phyloP scores from a whole-genome alignment of 1,140 invertebrate genomes.

The Acyrthosiphon pisum region DNA sequence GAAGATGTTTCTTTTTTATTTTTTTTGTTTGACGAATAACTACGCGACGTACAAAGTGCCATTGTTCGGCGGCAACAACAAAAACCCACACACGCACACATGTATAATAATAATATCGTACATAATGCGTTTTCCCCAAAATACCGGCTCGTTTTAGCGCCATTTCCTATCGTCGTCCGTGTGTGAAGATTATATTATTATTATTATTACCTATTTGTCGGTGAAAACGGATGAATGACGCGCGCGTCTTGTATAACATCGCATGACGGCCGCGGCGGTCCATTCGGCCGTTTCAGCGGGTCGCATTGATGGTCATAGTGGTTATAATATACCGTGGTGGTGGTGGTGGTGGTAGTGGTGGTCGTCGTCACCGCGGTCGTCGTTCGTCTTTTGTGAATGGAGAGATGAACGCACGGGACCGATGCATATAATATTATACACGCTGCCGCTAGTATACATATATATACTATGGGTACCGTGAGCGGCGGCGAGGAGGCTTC shows the following conservation, averaged over 20 bases:
- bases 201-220: slow-evolving; percentile 22
- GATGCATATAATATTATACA: neutral
- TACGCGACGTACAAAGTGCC: neutral
- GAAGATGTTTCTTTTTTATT: neutral
- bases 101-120: too few relatives aligned
- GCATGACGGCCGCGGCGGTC: neutral
- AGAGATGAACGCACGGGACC: neutral
- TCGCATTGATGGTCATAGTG: neutral
- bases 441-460: neutral
- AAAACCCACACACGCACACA: neutral
- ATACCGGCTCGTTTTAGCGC: slow-evolving; percentile 40
- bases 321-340: neutral
- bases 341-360: neutral
- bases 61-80: neutral
- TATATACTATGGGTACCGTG: too few relatives aligned
- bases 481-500: neutral
- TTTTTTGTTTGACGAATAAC: neutral
- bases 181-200: slow-evolving; percentile 33
- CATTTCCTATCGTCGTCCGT: slow-evolving; percentile 20
- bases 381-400: neutral
- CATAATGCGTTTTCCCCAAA: neutral
- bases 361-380: neutral
- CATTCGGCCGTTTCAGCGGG: slow-evolving; percentile 14
- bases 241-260: neutral
- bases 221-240: slow-evolving; percentile 37